These are phyloP conservation scores for Drosophila nigrodunni DNA, from an alignment of 1,140 invertebrate genomes.

Conservation along the genomic window DNA sequence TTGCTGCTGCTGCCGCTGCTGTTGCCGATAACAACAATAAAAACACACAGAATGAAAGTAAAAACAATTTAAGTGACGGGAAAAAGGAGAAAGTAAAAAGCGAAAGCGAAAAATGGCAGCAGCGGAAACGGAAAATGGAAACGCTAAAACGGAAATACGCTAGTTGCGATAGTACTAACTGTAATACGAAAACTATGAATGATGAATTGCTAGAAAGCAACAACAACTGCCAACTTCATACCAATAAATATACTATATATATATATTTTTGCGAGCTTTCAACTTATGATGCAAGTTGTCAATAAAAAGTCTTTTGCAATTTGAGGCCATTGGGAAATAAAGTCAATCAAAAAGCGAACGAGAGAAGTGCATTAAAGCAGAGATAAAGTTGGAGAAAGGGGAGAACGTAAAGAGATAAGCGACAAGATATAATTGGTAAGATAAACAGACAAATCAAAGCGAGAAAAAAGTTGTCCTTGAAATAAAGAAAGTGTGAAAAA, in stretches of 20 bases:
- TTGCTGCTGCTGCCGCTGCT: not conserved
- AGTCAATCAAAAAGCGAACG: conserved; percentile 7
- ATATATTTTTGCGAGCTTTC: conserved; percentile 12
- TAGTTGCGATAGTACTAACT: conserved; percentile 22
- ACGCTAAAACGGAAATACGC: conserved; percentile 38
- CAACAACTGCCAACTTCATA: not conserved
- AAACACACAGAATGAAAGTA: conserved; percentile 1
- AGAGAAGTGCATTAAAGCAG: not conserved
- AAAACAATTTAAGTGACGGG: conserved; percentile 22
- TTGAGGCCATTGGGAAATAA: conserved; percentile 25
- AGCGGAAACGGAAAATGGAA: conserved; percentile 26
- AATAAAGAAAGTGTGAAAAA: no score
- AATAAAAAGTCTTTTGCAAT: conserved; percentile 13
- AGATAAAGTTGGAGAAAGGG: not conserved
- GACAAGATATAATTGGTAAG: no score
- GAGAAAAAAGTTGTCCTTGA: no score
- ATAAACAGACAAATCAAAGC: no score
- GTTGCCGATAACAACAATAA: conserved; percentile 27
- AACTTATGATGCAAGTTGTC: conserved; percentile 9
- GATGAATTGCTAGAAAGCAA: conserved; percentile 29
- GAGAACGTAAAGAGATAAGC: not conserved
- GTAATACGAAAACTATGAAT: conserved; percentile 42
- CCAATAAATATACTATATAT: no score
- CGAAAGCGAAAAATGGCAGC: conserved; percentile 5
- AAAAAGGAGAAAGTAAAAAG: conserved; percentile 12